Evolutionary conservation across 1,140 invertebrate species (phyloP).

Genomic region (Formica selysi): DNA sequence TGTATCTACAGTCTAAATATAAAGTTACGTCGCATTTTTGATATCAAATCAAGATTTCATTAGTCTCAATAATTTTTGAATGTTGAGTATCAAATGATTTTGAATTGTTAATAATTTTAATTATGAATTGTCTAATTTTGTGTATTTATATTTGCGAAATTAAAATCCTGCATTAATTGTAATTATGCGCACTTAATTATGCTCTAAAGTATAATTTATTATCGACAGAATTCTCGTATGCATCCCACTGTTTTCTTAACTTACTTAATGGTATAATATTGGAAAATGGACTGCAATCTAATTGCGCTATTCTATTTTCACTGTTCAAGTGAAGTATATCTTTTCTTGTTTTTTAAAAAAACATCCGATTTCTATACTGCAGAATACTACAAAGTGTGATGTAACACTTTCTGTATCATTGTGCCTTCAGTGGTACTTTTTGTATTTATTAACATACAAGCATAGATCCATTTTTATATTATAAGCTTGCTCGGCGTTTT

Average conservation of each 20-base stretch:
- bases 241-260: conserved; percentile 66
- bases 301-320: conserved; percentile 59
- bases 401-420: background rate
- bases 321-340: conserved; percentile 67
- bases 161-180: conserved; percentile 19
- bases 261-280: conserved; percentile 69
- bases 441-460: conserved; percentile 7
- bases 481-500: conserved; percentile 13
- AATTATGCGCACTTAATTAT: conserved; percentile 59
- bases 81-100: conserved; percentile 49
- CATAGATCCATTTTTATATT: background rate
- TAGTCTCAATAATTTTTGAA: conserved; percentile 23
- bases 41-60: conserved; percentile 19
- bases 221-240: conserved; percentile 57
- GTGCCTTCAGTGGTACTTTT: conserved; percentile 13
- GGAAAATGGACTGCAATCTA: conserved; percentile 56
- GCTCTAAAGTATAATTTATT: conserved; percentile 35
- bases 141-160: conserved; percentile 24
- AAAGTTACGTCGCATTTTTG: conserved; percentile 39
- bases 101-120: background rate
- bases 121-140: conserved; percentile 34
- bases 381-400: conserved; percentile 37
- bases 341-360: background rate
- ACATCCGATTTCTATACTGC: background rate
- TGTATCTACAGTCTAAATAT: conserved; percentile 31